Conservation (phyloP, 2,797 vertebrate genomes). For the Gymnoscopelus braueri region DNA sequence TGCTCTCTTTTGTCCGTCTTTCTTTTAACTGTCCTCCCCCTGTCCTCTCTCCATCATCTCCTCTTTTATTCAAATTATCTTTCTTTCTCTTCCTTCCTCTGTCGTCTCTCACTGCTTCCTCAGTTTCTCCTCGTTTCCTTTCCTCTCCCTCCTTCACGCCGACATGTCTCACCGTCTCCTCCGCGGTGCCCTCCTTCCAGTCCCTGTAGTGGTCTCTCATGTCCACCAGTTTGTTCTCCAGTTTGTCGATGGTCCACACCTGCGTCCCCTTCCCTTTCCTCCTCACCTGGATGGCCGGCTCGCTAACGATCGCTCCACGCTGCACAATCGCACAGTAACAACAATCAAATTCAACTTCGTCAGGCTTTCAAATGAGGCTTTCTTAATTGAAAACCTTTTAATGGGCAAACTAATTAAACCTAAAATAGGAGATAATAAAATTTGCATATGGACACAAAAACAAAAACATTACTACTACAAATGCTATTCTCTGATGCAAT, state of each 20-base stretch:
- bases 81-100: neutral
- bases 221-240: conserved; percentile 97
- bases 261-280: conserved; percentile 93
- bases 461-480: too few species aligned
- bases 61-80: too few species aligned
- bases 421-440: too few species aligned
- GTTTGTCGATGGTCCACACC: conserved; percentile 97
- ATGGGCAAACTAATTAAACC: too few species aligned
- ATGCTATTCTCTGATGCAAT: too few species aligned
- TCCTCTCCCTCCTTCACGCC: neutral
- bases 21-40: neutral
- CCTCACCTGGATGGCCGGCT: conserved; percentile 96
- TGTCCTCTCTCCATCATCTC: neutral
- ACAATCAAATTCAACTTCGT: neutral
- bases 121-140: too few species aligned
- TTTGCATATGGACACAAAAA: too few species aligned
- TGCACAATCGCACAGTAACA: conserved; percentile 54
- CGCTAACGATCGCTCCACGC: conserved; percentile 95
- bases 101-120: neutral
- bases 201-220: conserved; percentile 98
- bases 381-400: too few species aligned
- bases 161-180: conserved; percentile 77
- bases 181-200: conserved; percentile 89
- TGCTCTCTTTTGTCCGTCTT: neutral
- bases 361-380: too few species aligned